A percentile compares a stretch with the other conserved stretches of the same genome.
Conservation (phyloP, 2,113 vertebrate genomes). For the Equus quagga region DNA sequence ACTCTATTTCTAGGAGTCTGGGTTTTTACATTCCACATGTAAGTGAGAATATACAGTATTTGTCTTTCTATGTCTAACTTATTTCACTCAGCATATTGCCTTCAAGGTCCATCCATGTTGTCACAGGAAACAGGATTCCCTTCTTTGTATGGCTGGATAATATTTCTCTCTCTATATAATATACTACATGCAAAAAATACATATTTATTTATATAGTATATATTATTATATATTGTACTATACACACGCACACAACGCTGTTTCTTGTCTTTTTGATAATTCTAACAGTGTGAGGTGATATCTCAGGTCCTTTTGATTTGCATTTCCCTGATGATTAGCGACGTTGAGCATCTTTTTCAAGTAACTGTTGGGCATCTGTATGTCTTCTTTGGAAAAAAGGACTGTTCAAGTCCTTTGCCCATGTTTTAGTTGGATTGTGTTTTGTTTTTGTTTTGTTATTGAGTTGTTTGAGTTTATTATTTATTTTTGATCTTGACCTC, state of each 20-base stretch:
- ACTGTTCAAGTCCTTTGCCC: not conserved
- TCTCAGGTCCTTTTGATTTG: not conserved
- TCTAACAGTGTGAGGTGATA: not conserved
- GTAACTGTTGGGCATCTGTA: not conserved
- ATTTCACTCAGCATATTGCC: not conserved
- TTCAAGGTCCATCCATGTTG: not conserved
- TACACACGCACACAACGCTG: not conserved
- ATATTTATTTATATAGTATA: not conserved
- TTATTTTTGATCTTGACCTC: not conserved
- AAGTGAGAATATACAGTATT: not conserved
- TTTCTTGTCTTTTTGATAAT: not conserved
- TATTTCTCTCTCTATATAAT: not conserved
- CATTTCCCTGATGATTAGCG: not conserved
- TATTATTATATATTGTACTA: no score
- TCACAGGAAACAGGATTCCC: not conserved
- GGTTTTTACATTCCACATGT: not conserved
- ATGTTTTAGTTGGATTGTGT: not conserved
- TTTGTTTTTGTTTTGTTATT: not conserved
- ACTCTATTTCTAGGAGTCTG: not conserved
- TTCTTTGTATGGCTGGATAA: not conserved
- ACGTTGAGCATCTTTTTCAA: not conserved
- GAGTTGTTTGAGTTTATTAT: not conserved
- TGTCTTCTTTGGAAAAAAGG: not conserved
- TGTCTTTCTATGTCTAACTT: not conserved
- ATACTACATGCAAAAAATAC: no score